Base-by-base conservation (phyloP, 2,888 invertebrate genomes). In the Caenorhabditis sp. region DNA sequence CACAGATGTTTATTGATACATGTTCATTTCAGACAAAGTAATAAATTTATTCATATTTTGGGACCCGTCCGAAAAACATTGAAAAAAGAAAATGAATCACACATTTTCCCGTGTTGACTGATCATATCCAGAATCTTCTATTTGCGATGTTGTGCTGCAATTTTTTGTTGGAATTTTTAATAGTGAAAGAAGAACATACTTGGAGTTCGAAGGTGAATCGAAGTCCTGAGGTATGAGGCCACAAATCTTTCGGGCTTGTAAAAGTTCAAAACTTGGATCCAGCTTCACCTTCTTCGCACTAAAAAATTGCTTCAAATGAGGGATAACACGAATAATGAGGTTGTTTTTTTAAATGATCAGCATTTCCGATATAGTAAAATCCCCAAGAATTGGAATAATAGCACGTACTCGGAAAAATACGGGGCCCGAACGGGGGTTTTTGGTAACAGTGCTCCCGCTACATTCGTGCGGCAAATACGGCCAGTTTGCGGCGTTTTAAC, bases 141-240 rank as follows among this genome's bases (percentile, higher is more conserved):
- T 71, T 62, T 67, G 66, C 12, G 71, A 71, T 1, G 71, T 71
- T n/a, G 71, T 67, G 23, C 72, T 72, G 65, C 27, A 66, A 55
- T 4, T 5, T 17, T 23, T 54, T 17, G n/a, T n/a, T 6, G 10
- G 31, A 26, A 31, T 10, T 43, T 23, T 49, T 1, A 24, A 31
- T 14, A 23, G 0, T n/a, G 23, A 12, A 19, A n/a, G 8, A 19
- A 10, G 36, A 17, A 8, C 17, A 54, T 57, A 71, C 70, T 66
- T 71, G 14, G 71, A 71, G 1, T 63, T 60, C 8, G 71, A 64
- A 6, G 71, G 69, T 12, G 72, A 65, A 19, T 79, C 77, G 36
- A 79, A 79, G 49, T 79, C 79, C 37, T 75, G 72, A 6, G 79
- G 77, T 10, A 79, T 53, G 0, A 79, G 70, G 10, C 79, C 79